Evolutionary conservation across 2,113 vertebrate species (phyloP).

Genomic region (Pomatostomus ruficeps): DNA sequence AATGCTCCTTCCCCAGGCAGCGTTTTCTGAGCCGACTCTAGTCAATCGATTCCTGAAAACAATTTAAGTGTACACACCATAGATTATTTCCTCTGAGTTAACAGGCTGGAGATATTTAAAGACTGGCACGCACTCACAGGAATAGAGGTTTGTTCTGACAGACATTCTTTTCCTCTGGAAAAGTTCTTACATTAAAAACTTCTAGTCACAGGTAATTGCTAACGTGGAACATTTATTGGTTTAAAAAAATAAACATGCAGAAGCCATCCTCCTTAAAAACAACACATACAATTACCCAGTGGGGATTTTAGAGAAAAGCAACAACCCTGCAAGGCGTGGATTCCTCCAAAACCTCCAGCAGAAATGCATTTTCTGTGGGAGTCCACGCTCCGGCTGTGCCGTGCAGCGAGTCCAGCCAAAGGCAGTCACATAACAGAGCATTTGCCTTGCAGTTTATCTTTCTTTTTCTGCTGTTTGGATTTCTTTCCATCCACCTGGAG

Average conservation of each 20-base stretch:
- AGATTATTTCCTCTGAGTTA: neutral
- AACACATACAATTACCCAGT: neutral
- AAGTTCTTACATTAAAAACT: neutral
- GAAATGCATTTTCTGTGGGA: neutral
- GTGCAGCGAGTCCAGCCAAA: neutral
- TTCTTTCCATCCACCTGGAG: slow-evolving; percentile 69
- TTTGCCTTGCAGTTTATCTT: slow-evolving; percentile 68
- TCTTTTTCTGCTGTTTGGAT: slow-evolving; percentile 59
- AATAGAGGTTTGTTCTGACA: neutral
- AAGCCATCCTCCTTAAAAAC: neutral
- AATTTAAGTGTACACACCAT: neutral
- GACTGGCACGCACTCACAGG: neutral
- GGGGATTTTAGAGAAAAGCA: neutral
- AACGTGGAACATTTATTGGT: neutral
- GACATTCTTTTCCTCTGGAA: neutral
- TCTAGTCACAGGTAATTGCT: neutral
- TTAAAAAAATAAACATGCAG: slow-evolving; percentile 50
- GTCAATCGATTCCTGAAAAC: neutral
- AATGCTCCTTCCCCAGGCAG: neutral
- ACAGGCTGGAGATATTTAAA: neutral
- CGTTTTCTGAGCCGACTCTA: neutral
- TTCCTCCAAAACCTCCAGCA: neutral
- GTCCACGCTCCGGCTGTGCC: neutral
- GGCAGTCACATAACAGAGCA: slow-evolving; percentile 69
- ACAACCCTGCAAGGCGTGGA: neutral